Evolutionary conservation across 2,888 invertebrate genomes (phyloP).

Genomic region (Hesperia comma): DNA sequence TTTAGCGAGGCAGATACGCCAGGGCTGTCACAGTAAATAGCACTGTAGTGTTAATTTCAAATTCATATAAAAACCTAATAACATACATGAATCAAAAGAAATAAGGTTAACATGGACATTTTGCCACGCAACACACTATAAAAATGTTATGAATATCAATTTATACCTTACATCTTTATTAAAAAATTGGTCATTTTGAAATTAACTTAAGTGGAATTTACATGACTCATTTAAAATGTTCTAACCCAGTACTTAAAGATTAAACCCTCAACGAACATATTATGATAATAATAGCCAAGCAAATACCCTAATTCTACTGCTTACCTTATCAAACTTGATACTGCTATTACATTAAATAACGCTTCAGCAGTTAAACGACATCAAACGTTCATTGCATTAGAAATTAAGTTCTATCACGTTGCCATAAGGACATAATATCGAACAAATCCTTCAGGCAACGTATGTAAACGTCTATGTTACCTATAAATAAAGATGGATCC

Average conservation of each 20-base stretch:
- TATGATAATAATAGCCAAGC: slow-evolving; percentile 20
- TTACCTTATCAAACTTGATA: slow-evolving; percentile 28
- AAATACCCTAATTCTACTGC: slow-evolving; percentile 22
- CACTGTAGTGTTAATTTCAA: too few relatives aligned
- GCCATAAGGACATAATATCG: slow-evolving; percentile 19
- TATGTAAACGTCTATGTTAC: slow-evolving; percentile 40
- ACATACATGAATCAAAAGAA: too few relatives aligned
- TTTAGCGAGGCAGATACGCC: too few relatives aligned
- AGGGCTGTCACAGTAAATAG: too few relatives aligned
- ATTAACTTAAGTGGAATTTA: too few relatives aligned
- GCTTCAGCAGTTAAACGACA: slow-evolving; percentile 9
- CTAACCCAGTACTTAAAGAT: not conserved
- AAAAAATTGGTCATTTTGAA: too few relatives aligned
- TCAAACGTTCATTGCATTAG: not conserved
- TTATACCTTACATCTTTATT: too few relatives aligned
- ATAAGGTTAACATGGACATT: too few relatives aligned
- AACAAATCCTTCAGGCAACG: slow-evolving; percentile 24
- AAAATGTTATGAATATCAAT: too few relatives aligned
- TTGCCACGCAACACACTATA: too few relatives aligned
- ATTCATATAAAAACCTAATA: too few relatives aligned
- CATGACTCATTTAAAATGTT: not conserved
- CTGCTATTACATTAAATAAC: slow-evolving; percentile 23
- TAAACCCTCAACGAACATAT: not conserved
- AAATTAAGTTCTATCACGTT: slow-evolving; percentile 27
- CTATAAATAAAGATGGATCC: slow-evolving; percentile 49